These are phyloP conservation scores for Actenoides hombroni DNA, from an alignment of 2,113 vertebrate species.

Conservation along the genomic window DNA sequence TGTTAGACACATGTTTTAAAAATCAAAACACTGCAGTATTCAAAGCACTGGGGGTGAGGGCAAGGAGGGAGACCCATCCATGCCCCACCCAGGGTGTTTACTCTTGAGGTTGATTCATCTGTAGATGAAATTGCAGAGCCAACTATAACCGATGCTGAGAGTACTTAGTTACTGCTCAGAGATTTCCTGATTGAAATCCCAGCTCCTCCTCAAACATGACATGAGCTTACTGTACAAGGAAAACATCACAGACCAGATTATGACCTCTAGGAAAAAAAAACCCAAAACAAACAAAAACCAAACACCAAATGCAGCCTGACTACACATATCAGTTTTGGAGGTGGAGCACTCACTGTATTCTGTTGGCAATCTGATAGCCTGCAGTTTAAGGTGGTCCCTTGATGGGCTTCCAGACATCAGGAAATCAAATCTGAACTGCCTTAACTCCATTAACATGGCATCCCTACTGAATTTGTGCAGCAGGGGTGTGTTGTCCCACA, in stretches of 20 bases:
- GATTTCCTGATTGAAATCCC: constrained; percentile 8
- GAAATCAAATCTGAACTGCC: not conserved
- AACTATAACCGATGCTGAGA: not conserved
- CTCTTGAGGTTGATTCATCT: not conserved
- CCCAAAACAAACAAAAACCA: not conserved
- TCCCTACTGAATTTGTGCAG: not conserved
- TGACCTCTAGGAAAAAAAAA: not conserved
- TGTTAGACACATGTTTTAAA: constrained; percentile 54
- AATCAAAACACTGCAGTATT: constrained; percentile 37
- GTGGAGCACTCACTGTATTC: not conserved
- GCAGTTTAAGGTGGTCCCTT: not conserved
- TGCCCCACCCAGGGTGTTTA: not conserved
- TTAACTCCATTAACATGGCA: not conserved
- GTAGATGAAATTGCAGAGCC: not conserved
- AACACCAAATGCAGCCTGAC: not conserved
- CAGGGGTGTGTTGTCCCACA: not conserved
- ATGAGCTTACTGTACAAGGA: not conserved
- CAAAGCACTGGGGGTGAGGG: not conserved
- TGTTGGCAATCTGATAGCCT: not conserved
- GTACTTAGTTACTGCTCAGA: not conserved
- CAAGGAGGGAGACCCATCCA: not conserved
- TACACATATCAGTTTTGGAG: not conserved
- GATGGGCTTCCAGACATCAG: not conserved
- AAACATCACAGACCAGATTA: not conserved
- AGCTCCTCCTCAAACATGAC: not conserved